Percentiles rank a stretch among this genome's conserved stretches.
Conservation (phyloP, 2,797 vertebrate genomes). For the Distichodus sexfasciatus region DNA sequence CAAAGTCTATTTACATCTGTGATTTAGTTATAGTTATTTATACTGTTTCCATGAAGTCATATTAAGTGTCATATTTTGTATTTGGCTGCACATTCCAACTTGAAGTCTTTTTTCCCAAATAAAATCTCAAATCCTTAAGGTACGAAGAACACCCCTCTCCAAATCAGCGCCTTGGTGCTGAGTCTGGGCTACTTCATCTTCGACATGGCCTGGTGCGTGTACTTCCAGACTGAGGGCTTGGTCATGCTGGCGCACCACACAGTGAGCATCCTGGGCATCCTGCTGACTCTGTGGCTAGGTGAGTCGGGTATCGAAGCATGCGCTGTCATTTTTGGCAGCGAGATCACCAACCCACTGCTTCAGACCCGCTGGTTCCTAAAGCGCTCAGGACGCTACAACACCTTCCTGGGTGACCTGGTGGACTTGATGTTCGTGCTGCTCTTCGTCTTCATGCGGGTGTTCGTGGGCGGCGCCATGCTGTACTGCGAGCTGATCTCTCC, state of each 20-base stretch:
- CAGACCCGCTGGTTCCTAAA: conserved; percentile 97
- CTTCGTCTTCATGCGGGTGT: conserved; percentile 88
- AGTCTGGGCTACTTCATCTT: conserved; percentile 96
- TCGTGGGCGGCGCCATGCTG: conserved; percentile 90
- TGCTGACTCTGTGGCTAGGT: conserved; percentile 81
- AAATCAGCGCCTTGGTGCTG: conserved; percentile 83
- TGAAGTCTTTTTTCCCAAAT: neutral
- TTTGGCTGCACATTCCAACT: too few species aligned
- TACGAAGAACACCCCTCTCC: conserved; percentile 87
- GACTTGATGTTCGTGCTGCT: conserved; percentile 88
- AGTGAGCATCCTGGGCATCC: conserved; percentile 91
- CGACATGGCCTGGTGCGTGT: conserved; percentile 94
- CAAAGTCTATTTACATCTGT: too few species aligned
- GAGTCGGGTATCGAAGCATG: conserved; percentile 91
- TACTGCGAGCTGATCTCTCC: conserved; percentile 91
- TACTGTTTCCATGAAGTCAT: too few species aligned
- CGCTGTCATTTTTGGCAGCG: conserved; percentile 92
- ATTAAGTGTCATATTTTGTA: too few species aligned
- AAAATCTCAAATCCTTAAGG: conserved; percentile 71
- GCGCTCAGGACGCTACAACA: conserved; percentile 81
- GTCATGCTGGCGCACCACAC: conserved; percentile 96
- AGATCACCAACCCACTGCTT: conserved; percentile 94
- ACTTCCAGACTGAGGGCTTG: conserved; percentile 88
- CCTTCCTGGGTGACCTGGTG: conserved; percentile 79
- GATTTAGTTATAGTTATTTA: too few species aligned